Evolutionary conservation across 2,888 invertebrate genomes (phyloP), one percentile per base, ranked within the genome.

Genomic region (Clostera curtula): DNA sequence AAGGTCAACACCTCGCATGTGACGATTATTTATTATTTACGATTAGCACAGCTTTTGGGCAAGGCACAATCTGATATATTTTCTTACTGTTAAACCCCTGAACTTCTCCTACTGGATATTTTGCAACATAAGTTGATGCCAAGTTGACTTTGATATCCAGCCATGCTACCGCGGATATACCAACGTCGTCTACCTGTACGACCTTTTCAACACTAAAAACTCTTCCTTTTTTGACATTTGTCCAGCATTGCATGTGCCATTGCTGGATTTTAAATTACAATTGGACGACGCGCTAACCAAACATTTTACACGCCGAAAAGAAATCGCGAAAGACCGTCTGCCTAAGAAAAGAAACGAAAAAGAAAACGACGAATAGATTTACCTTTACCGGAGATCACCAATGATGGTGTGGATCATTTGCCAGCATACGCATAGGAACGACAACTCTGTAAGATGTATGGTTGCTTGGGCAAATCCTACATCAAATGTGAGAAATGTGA

Each of bases 41-140:
- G 4, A 9, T 20, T 3, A 10, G 3, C 11, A 20, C 11, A 9
- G 20, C 8, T 10, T 20, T 20, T 24, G 24, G 24, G 8, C 24
- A 24, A 8, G 24, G 24, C 2, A 24, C 10, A 14, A 16, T 14
- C 8, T 24, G 12, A 6, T 5, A 22, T 11, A 22, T 5, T 12
- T 22, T 24, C 6, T 24, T 7, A 5, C 18, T 25, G 11, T 7
- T 25, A 11, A n/a, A n/a, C n/a, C n/a, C n/a, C 12, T 25, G 11
- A 10, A 25, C 24, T 10, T 11, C 18, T 3, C 11, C 8, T 12
- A 17, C 6, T 13, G 34, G 29, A 19, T 34, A 2, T 12, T 16
- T 34, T 4, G 33, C 37, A 5, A 37, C 31, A 6, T 31, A 34
- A 5, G 33, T 23, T 10, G 36, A 36, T 7, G 22, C 11, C 27